Conservation (phyloP, 2,888 invertebrate genomes). For the Limenitis camilla region DNA sequence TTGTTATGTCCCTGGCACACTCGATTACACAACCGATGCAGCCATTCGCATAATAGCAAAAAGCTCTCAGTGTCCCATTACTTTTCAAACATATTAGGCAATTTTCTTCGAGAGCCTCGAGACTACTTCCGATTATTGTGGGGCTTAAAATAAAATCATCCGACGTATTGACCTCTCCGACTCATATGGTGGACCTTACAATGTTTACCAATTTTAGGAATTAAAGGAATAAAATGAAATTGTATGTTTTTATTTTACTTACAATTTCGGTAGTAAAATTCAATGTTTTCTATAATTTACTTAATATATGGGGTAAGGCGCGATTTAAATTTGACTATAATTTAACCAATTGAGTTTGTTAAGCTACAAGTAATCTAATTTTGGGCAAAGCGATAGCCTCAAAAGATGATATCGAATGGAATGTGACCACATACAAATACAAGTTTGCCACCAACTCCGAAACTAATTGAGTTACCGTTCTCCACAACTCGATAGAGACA, state of each 20-base stretch:
- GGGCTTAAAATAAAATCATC: conserved; percentile 8
- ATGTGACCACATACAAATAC: conserved; percentile 19
- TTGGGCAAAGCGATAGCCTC: conserved; percentile 12
- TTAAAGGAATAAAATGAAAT: too few relatives aligned
- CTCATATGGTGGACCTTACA: too few relatives aligned
- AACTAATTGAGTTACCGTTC: conserved; percentile 16
- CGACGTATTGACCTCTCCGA: conserved; percentile 2
- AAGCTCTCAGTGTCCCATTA: conserved; percentile 37
- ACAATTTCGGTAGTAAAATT: too few relatives aligned
- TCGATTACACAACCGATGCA: conserved; percentile 44
- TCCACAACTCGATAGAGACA: background rate
- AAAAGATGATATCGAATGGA: conserved; percentile 21
- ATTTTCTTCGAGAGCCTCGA: conserved; percentile 24
- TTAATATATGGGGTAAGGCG: too few relatives aligned
- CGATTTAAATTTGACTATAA: too few relatives aligned
- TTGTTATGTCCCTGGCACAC: conserved; percentile 35
- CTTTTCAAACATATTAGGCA: conserved; percentile 33
- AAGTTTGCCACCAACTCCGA: conserved; percentile 16
- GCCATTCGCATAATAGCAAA: conserved; percentile 44
- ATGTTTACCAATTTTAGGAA: too few relatives aligned
- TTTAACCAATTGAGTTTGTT: too few relatives aligned
- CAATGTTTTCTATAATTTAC: too few relatives aligned
- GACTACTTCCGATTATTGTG: conserved; percentile 13
- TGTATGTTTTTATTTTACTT: too few relatives aligned
- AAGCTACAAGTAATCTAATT: conserved; percentile 1